These are phyloP conservation scores for Magallana nippona DNA, from an alignment of 2,888 invertebrate genomes.

Conservation along the genomic window DNA sequence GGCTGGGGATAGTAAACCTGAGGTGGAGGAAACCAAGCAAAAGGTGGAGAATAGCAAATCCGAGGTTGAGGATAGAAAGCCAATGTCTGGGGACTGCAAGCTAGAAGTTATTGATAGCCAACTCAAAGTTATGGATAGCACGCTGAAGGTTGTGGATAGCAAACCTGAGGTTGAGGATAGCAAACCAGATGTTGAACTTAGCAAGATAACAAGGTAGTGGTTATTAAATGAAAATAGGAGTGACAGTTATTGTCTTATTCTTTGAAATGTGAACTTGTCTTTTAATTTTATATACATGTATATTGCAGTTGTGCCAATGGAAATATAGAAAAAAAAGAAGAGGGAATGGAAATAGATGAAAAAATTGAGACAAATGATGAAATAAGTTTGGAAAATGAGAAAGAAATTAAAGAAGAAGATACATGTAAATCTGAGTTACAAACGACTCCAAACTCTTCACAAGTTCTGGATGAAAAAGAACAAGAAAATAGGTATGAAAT, in stretches of 20 bases:
- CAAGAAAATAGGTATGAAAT: slow-evolving; percentile 19
- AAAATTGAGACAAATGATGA: not conserved
- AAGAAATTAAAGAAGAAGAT: not conserved
- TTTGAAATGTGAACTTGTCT: not conserved
- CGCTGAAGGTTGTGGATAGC: slow-evolving; percentile 40
- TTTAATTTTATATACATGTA: not conserved
- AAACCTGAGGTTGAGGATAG: slow-evolving; percentile 43
- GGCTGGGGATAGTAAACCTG: slow-evolving; percentile 7
- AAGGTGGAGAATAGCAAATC: not conserved
- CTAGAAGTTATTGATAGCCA: not conserved
- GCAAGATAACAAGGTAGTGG: not conserved
- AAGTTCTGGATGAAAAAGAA: slow-evolving; percentile 39
- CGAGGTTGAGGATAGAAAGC: not conserved
- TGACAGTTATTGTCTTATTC: not conserved
- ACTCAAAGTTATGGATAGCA: not conserved
- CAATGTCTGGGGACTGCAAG: not conserved
- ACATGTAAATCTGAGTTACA: not conserved
- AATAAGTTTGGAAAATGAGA: not conserved
- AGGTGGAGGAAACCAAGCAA: slow-evolving; percentile 13
- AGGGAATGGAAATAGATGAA: not conserved
- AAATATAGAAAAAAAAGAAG: slow-evolving; percentile 7
- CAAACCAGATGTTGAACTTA: not conserved
- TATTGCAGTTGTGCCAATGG: not conserved
- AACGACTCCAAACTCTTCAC: not conserved
- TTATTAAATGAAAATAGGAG: not conserved